These are phyloP conservation scores for Apocheima hispidaria DNA, from an alignment of 2,888 invertebrate genomes.

Conservation along the genomic window DNA sequence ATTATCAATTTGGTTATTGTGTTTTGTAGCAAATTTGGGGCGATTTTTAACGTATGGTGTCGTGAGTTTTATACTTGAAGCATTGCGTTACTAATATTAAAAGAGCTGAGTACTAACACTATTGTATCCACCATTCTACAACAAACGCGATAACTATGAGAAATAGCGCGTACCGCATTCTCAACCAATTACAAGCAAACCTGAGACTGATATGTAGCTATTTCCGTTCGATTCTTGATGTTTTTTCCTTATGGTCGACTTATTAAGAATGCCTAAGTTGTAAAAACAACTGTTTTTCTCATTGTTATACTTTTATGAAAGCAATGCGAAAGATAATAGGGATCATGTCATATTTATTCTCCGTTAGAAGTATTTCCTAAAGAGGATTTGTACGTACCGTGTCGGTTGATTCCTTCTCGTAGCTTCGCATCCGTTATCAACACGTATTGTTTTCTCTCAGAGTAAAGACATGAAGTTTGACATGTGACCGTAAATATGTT, in stretches of 20 bases:
- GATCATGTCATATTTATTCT: slow-evolving; percentile 24
- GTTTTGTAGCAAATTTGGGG: slow-evolving; percentile 7
- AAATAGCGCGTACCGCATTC: too few relatives aligned
- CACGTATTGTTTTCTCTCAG: slow-evolving; percentile 16
- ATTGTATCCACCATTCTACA: too few relatives aligned
- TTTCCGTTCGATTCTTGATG: too few relatives aligned
- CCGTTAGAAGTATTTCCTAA: slow-evolving; percentile 15
- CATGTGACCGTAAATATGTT: slow-evolving; percentile 1
- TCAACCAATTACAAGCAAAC: too few relatives aligned
- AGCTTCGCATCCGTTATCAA: slow-evolving; percentile 15
- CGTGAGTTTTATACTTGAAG: background rate
- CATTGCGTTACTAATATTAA: too few relatives aligned
- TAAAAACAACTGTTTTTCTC: background rate
- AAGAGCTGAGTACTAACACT: too few relatives aligned
- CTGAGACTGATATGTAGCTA: too few relatives aligned
- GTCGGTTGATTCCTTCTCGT: slow-evolving; percentile 14
- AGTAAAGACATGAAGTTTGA: slow-evolving; percentile 1
- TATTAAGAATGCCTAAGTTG: background rate
- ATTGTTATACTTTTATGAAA: slow-evolving; percentile 4
- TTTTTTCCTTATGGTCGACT: too few relatives aligned
- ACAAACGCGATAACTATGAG: too few relatives aligned
- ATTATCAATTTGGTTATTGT: slow-evolving; percentile 22
- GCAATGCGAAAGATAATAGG: slow-evolving; percentile 10
- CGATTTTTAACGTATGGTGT: background rate
- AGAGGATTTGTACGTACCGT: slow-evolving; percentile 16